Base-by-base conservation (phyloP, 2,888 invertebrate genomes). In the Ephialtes manifestator region DNA sequence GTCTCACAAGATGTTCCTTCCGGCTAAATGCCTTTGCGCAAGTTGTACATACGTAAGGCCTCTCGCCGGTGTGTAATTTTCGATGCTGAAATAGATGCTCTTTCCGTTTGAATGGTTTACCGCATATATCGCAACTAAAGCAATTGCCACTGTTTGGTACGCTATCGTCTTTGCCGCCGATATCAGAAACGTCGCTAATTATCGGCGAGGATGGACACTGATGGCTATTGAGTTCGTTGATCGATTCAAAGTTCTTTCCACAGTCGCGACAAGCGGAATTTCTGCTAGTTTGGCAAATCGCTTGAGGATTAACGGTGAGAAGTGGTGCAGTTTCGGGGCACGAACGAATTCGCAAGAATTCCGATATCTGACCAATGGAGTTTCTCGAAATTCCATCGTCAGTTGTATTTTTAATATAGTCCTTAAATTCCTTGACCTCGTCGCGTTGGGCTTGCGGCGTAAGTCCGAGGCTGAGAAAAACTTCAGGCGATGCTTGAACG, bases 61-160 rank as follows among this genome's bases (percentile, higher is more conserved):
- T 94, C 85, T 96, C 95, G 7, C 96, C 96, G 0, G 96, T 95
- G 89, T 96, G 96, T 1, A 96, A 92, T 90, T 96, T 96, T 1
- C 96, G 94, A 89, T 96, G 96, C 87, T 96, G 97, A 82, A 96
- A 96, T 0, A 97, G 94, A 90, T 96, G 96, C 90, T 96, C 97
- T 90, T 96, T 96, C 87, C 96, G 95, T 90, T 96, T 96, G 89
- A 97, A 97, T 0, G 95, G 95, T 87, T 96, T 96, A 7, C 94
- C 95, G 90, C 96, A 97, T 18, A 95, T 94, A 53, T 95, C 95
- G 89, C 96, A 96, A 89, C 92, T 92, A 89, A 94, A 94, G 28
- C 91, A 90, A 75, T 88, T 92, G 13, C 89, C 85, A 72, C 86
- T 92, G 75, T 46, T 85, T 67, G 80, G 71, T 65, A 87, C 65